Evolutionary conservation across 2,797 vertebrate species (phyloP), one percentile per base, ranked within the genome.

Genomic region (Enteromius afrohamiltoni): DNA sequence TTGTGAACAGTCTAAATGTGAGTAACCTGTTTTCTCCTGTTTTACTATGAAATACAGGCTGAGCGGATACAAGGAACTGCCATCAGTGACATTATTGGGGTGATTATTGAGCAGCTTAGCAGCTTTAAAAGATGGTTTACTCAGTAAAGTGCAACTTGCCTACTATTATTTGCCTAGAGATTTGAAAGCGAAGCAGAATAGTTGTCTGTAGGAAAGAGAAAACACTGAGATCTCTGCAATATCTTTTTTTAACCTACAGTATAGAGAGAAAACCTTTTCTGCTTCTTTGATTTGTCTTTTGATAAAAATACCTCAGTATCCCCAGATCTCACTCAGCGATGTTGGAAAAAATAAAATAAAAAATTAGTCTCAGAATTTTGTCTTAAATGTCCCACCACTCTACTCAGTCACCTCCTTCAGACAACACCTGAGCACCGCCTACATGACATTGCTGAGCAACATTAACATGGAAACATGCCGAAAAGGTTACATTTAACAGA

Each of bases 81-180:
- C 6, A 9, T 68, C 79, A 47, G 6, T 71, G 37, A 80, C 23
- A n/a, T 42, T 80, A 21, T 58, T 26, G 10, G 51, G 40, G 53
- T 47, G 16, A 71, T 31, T 81, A 21, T 11, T 34, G 13, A 31
- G 14, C 13, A 42, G 19, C 40, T 80, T 60, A 6, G 40, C 23
- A 80, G 67, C 23, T 29, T 37, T 40, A 31, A 40, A 80, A 17
- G 34, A 42, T 34, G 31, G 11, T 47, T 80, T 80, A 60, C 67
- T 65, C 29, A 49, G 23, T 13, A 62, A 64, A 77, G 62, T 62
- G 13, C 26, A 23, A 37, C 3, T 64, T 60, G 19, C 17, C 17
- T 58, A 47, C 11, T 58, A n/a, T 80, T 10, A 11, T 11, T 58
- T 71, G 10, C 3, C 14, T 31, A 11, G 42, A 47, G 73, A 55